Evolutionary conservation across 2,888 invertebrate genomes (phyloP).

Genomic region (Stenurella melanura): DNA sequence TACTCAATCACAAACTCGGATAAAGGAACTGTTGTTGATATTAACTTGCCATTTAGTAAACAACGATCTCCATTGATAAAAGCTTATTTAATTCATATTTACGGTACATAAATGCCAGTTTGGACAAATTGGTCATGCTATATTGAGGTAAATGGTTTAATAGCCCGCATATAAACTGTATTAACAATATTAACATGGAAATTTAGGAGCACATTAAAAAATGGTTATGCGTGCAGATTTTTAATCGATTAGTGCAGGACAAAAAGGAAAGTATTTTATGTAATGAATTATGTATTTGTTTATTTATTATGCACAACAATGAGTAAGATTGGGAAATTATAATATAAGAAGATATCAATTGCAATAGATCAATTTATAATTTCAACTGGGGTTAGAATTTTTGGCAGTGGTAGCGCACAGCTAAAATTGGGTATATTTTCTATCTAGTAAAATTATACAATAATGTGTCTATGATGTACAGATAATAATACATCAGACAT

Average conservation of each 20-base stretch:
- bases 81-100: constrained; percentile 33
- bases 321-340: too few relatives aligned
- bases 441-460: too few relatives aligned
- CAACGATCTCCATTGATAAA: constrained; percentile 39
- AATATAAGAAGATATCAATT: too few relatives aligned
- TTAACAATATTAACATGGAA: constrained; percentile 13
- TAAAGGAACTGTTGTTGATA: constrained; percentile 26
- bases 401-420: too few relatives aligned
- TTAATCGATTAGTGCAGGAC: background rate
- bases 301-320: too few relatives aligned
- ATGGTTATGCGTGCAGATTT: constrained; percentile 5
- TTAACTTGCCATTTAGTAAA: constrained; percentile 34
- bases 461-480: too few relatives aligned
- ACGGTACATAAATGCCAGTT: constrained; percentile 33
- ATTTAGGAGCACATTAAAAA: constrained; percentile 16
- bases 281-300: too few relatives aligned
- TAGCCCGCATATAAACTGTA: constrained; percentile 10
- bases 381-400: too few relatives aligned
- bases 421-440: too few relatives aligned
- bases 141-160: constrained; percentile 10
- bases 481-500: too few relatives aligned
- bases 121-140: constrained; percentile 33
- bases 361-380: too few relatives aligned
- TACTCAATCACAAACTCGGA: constrained; percentile 20
- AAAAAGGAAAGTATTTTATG: too few relatives aligned